Base-by-base conservation (phyloP, 2,797 vertebrate genomes). In the Tiaroga cobitis region DNA sequence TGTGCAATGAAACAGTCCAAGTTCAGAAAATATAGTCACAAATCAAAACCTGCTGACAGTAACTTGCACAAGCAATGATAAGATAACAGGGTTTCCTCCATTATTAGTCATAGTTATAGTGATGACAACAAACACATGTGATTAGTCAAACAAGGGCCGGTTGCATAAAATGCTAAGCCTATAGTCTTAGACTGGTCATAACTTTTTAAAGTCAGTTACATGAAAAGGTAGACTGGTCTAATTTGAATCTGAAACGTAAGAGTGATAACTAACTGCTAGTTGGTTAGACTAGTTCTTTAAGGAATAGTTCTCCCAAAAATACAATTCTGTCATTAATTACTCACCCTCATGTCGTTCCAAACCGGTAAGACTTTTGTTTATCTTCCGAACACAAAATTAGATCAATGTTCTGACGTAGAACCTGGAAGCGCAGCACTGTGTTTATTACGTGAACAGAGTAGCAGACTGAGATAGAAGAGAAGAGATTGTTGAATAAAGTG, bases 81-180 rank as follows among this genome's bases (percentile, higher is more conserved):
- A 79, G 32, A 70, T 81, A 72, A 61, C 67, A 32, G 41, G n/a
- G 29, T 81, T 5, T 46, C 10, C 63, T 3, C 29, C 67, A 39
- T 51, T 41, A 74, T 75, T 74, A 49, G 24, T 41, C 46, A 54
- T 24, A 19, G 51, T 19, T 84, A 4, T 77, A 68, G 29, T 34
- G 49, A 56, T 59, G 34, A 76, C 63, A 46, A 69, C 74, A 83
- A 54, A 83, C 82, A 34, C 26, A 4, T 13, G 21, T 21, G 77
- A 49, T 54, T 39, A 56, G 34, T 7, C 26, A 56, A 41, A 59
- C 26, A 51, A 24, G 26, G 6, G 61, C 61, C 15, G 6, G 26
- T 63, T 63, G 3, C 61, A 63, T 63, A 63, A 63, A 63, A 63
- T 16, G 2, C 13, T 26, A 15, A 61, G 11, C n/a, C 13, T 7